Evolutionary conservation across 2,797 vertebrate genomes (phyloP).

Genomic region (Gambelia wislizenii): DNA sequence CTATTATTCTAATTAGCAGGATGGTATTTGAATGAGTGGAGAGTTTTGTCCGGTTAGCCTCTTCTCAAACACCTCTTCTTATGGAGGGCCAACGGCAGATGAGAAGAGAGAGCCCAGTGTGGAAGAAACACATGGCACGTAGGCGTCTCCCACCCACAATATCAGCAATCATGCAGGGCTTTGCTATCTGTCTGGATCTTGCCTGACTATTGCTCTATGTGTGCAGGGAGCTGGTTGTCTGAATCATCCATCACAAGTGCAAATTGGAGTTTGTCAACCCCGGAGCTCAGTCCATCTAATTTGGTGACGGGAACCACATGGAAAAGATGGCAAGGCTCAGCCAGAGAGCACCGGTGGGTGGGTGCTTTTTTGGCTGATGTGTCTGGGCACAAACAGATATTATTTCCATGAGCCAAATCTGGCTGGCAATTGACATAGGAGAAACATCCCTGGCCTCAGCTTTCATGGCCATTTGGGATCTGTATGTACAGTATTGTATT

Average conservation of each 20-base stretch:
- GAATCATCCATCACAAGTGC: background rate
- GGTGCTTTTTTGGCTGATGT: background rate
- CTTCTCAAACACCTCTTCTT: background rate
- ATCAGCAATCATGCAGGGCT: background rate
- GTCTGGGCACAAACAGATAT: no score
- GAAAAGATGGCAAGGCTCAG: background rate
- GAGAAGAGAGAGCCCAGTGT: background rate
- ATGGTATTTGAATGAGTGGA: background rate
- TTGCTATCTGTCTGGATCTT: background rate
- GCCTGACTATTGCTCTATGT: background rate
- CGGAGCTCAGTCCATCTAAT: background rate
- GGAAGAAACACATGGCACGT: rapidly evolving
- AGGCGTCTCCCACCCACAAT: background rate
- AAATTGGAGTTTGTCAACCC: background rate
- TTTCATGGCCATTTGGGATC: background rate
- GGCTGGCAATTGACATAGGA: background rate
- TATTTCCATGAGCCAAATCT: background rate
- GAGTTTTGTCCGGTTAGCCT: rapidly evolving
- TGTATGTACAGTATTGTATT: no score
- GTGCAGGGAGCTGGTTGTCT: background rate
- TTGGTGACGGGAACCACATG: background rate
- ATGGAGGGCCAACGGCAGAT: background rate
- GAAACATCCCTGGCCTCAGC: background rate
- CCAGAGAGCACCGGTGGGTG: no score
- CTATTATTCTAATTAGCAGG: no score